phyloP scores from a whole-genome alignment of 2,888 invertebrate species.

The Cyclophora albipunctata region DNA sequence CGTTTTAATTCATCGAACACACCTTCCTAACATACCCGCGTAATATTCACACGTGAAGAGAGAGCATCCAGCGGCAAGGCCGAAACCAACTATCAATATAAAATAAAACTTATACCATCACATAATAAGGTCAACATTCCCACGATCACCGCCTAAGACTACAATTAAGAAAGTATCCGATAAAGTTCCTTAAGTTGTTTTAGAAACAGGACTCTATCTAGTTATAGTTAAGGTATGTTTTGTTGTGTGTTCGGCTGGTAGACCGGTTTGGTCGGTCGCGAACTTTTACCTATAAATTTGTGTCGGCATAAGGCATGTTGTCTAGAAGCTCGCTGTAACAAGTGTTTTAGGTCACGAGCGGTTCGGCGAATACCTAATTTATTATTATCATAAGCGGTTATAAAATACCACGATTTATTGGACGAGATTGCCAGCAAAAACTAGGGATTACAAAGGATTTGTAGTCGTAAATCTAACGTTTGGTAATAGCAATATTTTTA shows the following conservation, averaged over 20 bases:
- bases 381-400: constrained; percentile 12
- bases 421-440: constrained; percentile 4
- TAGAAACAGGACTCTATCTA: constrained; percentile 43
- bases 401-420: constrained; percentile 7
- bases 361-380: constrained; percentile 18
- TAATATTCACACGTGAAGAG: constrained; percentile 75
- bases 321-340: constrained; percentile 53
- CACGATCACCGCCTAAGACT: constrained; percentile 44
- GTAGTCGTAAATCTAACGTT: neutral
- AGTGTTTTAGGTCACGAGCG: constrained; percentile 36
- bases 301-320: constrained; percentile 60
- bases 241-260: constrained; percentile 28
- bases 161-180: constrained; percentile 75
- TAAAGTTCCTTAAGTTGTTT: constrained; percentile 37
- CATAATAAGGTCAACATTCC: constrained; percentile 61
- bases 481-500: too few relatives aligned
- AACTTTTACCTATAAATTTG: constrained; percentile 76
- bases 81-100: constrained; percentile 49
- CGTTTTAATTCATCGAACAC: constrained; percentile 47
- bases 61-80: constrained; percentile 72
- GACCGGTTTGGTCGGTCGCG: constrained; percentile 71
- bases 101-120: constrained; percentile 45
- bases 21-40: constrained; percentile 58
- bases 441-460: neutral
- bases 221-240: constrained; percentile 39